phyloP scores from a whole-genome alignment of 2,797 vertebrate species.

The Chloroceryle amazona region DNA sequence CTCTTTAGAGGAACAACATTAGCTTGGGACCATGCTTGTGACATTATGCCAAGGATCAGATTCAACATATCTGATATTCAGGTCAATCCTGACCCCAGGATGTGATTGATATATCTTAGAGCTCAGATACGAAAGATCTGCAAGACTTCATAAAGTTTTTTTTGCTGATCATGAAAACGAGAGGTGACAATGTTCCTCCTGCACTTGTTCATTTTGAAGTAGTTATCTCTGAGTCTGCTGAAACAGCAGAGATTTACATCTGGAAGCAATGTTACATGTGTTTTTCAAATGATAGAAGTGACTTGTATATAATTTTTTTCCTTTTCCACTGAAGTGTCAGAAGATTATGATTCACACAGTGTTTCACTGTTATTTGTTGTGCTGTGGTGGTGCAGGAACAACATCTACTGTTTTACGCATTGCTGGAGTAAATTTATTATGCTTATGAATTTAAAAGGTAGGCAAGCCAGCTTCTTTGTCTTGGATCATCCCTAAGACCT shows the following conservation, averaged over 20 bases:
- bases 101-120: not conserved
- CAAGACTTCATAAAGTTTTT: not conserved
- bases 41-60: not conserved
- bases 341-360: not conserved
- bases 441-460: accelerated
- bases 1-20: not conserved
- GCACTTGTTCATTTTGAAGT: not conserved
- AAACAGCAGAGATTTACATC: not conserved
- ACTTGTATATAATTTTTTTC: not conserved
- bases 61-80: not conserved
- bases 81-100: not conserved
- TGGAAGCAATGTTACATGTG: not conserved
- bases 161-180: not conserved
- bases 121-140: not conserved
- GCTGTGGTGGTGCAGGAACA: not conserved
- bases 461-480: not conserved
- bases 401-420: not conserved
- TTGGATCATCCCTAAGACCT: not conserved
- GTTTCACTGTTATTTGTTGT: not conserved
- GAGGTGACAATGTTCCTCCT: not conserved
- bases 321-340: not conserved
- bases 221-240: not conserved
- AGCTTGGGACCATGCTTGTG: not conserved
- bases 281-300: not conserved
- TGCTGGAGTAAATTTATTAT: not conserved